Base-by-base conservation (phyloP, 2,113 vertebrate species). In the Tupaia chinensis region DNA sequence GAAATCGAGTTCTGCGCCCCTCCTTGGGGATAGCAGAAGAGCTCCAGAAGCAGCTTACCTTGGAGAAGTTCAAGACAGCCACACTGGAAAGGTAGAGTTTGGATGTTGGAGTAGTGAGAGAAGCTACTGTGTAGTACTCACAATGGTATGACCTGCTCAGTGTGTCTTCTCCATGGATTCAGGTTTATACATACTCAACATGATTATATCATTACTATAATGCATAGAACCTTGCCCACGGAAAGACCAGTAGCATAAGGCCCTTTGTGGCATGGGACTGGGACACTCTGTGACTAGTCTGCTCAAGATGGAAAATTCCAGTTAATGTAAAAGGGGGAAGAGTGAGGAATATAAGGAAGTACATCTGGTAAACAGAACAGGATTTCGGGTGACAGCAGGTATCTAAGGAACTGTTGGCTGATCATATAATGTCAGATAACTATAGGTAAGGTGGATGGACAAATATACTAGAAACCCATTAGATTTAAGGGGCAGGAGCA, bases 51-150 rank as follows among this genome's bases (percentile, higher is more conserved):
- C 99, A 99, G 95, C 98, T 99, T 6, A 99, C 99, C 19, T 98
- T 99, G 86, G 99, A 99, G 97, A 99, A 99, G 96, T 99, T 99
- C 97, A 99, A 99, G 98, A 99, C 99, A 0, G 99, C 99, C 86
- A 98, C 99, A 98, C 98, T 99, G 94, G 99, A 99, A 98, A 99
- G 99, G 99, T 99, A 98, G 94, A 97, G 22, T 53, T 16, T 66
- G 32, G 74, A 29, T 82, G 14, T 14, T 27, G 69, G 22, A 63
- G 13, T 61, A 22, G 29, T 80, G 17, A 60, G 83, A 94, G 44
- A 82, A 54, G 58, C 58, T 58, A 16, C 22, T 63, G 19, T 22
- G 10, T n/a, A 8, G n/a, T 29, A 12, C 0, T 19, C 7, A 25
- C 20, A 69, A 16, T 60, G 77, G 34, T 60, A n/a, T 25, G 44